Evolutionary conservation across 2,113 vertebrate genomes (phyloP).

Genomic region (Illadopsis cleaveri): DNA sequence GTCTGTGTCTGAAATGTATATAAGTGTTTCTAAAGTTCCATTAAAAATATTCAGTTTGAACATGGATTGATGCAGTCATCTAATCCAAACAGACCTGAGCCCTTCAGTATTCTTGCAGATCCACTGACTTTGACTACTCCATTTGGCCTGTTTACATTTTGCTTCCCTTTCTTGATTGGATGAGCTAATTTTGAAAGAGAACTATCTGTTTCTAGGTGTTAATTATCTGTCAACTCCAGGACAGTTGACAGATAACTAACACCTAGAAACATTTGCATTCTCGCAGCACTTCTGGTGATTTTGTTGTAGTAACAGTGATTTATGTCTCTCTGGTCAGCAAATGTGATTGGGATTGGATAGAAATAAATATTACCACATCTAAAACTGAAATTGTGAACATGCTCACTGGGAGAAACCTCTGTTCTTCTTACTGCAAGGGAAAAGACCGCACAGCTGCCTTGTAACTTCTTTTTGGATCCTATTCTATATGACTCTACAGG

Average conservation of each 20-base stretch:
- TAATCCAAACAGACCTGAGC: neutral
- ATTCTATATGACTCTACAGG: neutral
- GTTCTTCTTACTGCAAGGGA: neutral
- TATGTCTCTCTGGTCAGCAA: neutral
- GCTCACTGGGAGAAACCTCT: neutral
- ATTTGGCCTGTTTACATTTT: neutral
- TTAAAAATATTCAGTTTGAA: neutral
- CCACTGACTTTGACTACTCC: neutral
- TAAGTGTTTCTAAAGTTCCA: neutral
- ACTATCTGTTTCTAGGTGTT: too few species aligned
- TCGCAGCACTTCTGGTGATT: neutral
- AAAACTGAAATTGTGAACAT: neutral
- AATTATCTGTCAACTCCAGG: neutral
- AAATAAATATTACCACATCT: neutral
- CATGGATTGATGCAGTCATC: neutral
- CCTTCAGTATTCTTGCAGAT: neutral
- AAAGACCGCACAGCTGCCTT: neutral
- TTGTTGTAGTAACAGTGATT: neutral
- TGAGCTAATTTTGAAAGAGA: neutral
- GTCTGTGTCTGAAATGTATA: neutral
- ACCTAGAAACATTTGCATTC: neutral
- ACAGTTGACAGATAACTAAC: neutral
- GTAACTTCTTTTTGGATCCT: neutral
- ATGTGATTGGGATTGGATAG: neutral
- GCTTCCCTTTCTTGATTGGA: neutral